Evolutionary conservation across 2,888 invertebrate genomes (phyloP), one percentile per base, ranked within the genome.

Genomic region (Chloromyia formosa): DNA sequence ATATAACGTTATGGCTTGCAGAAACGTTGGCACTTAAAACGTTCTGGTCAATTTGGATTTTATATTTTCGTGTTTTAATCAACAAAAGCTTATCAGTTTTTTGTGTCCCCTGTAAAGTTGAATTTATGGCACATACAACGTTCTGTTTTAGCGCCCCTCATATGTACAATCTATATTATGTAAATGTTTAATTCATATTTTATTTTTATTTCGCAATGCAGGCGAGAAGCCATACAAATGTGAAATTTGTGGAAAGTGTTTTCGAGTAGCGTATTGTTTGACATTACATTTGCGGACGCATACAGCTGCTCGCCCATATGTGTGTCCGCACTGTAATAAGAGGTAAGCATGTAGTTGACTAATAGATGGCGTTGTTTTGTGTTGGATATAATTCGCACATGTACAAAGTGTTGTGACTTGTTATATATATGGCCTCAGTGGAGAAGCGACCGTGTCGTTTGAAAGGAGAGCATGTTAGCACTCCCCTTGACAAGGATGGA

Each of bases 391-490:
- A 62, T 61, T 62, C 54, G 69, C 23, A 14, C n/a, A 71, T 20
- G 7, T 18, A 40, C 58, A 71, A 61, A 35, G 10, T 4, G 12
- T 20, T 61, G 10, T 45, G 7, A 64, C n/a, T 18, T 42, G 22
- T 18, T 66, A 42, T 66, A 58, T 5, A 16, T 16, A 18, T 7
- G 12, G 22, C 45, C 16, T 1, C 10, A 35, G 10, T 64, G 1
- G 0, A 0, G 0, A 10, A 1, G 14, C 1, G 3, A 1, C 3
- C 76, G 95, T 95, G 95, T 95, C 92, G 93, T 94, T 94, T 94
- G 93, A 94, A 95, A 96, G 96, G 96, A 96, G 96, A 96, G 96
- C 93, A 88, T 91, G 93, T 93, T 93, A 93, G 93, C 93, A 93
- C 93, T 93, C 93, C 93, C 93, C 95, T 96, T 92, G 95, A 95